Percentiles rank a stretch among this genome's conserved stretches.
phyloP scores from a whole-genome alignment of 2,113 vertebrate species.

The Lagopus leucura region DNA sequence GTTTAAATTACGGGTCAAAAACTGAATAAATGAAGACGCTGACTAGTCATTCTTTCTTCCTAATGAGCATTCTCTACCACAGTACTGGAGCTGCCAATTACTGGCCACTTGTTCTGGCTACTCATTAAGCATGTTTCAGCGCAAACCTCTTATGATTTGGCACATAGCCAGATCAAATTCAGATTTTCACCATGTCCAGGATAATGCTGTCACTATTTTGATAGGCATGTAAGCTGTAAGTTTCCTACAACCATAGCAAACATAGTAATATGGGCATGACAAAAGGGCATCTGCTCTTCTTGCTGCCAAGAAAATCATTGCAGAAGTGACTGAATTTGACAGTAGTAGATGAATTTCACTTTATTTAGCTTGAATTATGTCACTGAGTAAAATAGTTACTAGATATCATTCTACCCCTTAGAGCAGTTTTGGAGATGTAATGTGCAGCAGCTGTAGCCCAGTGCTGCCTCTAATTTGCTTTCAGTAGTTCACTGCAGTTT shows the following conservation, averaged over 20 bases:
- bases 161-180: background rate
- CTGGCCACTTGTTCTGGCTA: slow-evolving; percentile 16
- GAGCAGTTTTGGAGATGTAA: background rate
- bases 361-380: slow-evolving; percentile 32
- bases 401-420: background rate
- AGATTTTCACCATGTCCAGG: background rate
- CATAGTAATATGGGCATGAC: background rate
- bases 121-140: slow-evolving; percentile 45
- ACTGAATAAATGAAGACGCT: background rate
- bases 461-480: background rate
- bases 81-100: slow-evolving; percentile 43
- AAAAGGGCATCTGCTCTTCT: slow-evolving; percentile 43
- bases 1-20: slow-evolving; percentile 23
- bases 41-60: background rate
- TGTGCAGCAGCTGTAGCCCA: background rate
- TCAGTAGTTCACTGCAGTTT: background rate
- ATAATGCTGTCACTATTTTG: slow-evolving; percentile 1
- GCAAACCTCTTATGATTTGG: slow-evolving; percentile 3
- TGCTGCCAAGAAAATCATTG: background rate
- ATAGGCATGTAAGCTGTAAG: slow-evolving; percentile 2
- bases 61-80: background rate
- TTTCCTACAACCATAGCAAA: background rate
- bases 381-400: slow-evolving; percentile 33
- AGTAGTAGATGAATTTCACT: background rate
- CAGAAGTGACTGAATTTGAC: background rate